These are phyloP conservation scores for Cataglyphis altisquamis DNA, from an alignment of 2,888 invertebrate genomes.

Conservation along the genomic window DNA sequence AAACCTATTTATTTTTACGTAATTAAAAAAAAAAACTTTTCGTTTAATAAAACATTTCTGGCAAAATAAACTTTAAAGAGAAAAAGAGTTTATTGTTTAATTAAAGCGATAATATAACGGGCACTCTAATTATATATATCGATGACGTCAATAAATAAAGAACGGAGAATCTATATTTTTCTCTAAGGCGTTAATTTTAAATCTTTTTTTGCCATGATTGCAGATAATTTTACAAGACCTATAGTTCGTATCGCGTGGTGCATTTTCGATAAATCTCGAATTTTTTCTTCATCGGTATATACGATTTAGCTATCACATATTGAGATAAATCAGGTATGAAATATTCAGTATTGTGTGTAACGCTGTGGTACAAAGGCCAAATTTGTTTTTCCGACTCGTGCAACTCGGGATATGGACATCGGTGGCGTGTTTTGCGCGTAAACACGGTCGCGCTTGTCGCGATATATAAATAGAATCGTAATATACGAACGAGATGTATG, in stretches of 20 bases:
- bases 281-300: not conserved
- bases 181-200: conserved; percentile 24
- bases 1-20: not conserved
- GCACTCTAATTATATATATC: conserved; percentile 24
- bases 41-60: not conserved
- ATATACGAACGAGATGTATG: conserved; percentile 22
- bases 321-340: conserved; percentile 31
- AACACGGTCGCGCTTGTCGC: conserved; percentile 17
- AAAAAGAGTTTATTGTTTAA: not conserved
- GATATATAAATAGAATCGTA: conserved; percentile 38
- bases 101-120: conserved; percentile 19
- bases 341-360: conserved; percentile 5
- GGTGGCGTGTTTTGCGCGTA: conserved; percentile 32
- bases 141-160: conserved; percentile 43
- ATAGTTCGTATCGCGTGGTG: not conserved
- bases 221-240: conserved; percentile 15
- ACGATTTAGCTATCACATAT: not conserved
- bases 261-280: not conserved
- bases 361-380: conserved; percentile 5
- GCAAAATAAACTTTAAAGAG: not conserved
- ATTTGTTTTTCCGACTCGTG: conserved; percentile 8
- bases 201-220: conserved; percentile 4
- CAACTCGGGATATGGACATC: conserved; percentile 25
- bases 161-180: conserved; percentile 25
- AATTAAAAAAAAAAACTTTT: not conserved